A percentile compares a stretch with the other conserved stretches of the same genome.
phyloP scores from a whole-genome alignment of 1,140 invertebrate species.

The Gryllus bimaculatus region DNA sequence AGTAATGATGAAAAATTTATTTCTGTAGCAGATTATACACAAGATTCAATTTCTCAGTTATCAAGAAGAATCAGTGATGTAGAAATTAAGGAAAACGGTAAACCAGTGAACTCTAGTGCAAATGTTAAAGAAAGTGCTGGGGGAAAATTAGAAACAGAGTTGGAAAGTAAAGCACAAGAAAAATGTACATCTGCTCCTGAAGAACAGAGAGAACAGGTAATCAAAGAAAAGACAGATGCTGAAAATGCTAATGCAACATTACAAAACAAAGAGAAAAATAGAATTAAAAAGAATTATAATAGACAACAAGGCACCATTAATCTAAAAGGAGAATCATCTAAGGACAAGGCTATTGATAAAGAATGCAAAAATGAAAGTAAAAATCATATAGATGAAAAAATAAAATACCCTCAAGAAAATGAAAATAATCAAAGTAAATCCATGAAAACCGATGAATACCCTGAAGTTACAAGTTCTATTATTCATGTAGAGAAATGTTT shows the following conservation, averaged over 20 bases:
- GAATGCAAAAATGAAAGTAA: no score
- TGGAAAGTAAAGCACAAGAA: not conserved
- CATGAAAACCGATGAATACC: not conserved
- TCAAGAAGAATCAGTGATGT: not conserved
- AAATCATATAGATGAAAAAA: not conserved
- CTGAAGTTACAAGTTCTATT: not conserved
- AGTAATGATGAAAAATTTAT: slow-evolving; percentile 10
- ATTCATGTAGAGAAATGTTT: slow-evolving; percentile 39
- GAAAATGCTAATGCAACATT: not conserved
- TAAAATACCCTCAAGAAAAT: not conserved
- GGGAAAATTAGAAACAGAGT: no score
- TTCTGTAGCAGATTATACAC: not conserved
- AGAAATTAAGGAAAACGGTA: not conserved
- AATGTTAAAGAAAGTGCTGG: not conserved
- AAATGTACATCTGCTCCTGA: not conserved
- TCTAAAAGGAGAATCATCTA: no score
- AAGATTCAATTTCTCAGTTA: not conserved
- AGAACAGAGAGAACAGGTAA: not conserved
- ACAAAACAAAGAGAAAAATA: not conserved
- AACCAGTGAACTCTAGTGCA: not conserved
- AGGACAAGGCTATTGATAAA: no score
- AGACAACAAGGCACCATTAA: no score
- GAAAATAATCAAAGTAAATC: not conserved
- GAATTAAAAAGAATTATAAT: not conserved
- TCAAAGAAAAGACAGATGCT: not conserved